Percentiles rank a stretch among this genome's conserved stretches.
These are phyloP conservation scores for Malurus leucopterus DNA, from an alignment of 2,797 vertebrate genomes.

Conservation along the genomic window DNA sequence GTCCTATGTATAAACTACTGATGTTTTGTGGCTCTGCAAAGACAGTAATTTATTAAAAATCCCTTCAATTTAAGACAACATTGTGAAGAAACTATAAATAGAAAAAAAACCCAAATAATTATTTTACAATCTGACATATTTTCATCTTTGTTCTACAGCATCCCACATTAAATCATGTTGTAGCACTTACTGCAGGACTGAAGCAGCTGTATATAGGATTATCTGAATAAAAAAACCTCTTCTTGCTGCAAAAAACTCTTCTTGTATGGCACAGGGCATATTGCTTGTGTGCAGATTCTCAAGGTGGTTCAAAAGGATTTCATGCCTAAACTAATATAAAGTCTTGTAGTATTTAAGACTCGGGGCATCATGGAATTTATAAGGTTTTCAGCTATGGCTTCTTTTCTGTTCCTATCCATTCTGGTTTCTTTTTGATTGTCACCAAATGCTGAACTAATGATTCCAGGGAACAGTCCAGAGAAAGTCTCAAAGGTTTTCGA, in stretches of 20 bases:
- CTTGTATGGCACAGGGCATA: not conserved
- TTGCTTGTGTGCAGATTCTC: not conserved
- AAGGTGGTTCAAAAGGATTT: not conserved
- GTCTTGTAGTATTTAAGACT: not conserved
- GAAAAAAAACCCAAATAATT: not conserved
- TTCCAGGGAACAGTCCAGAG: not conserved
- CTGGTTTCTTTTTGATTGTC: not conserved
- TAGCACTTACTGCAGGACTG: not conserved
- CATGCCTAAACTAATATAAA: not conserved
- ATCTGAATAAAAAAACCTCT: not conserved
- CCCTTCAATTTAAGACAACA: not conserved
- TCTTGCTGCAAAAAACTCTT: not conserved
- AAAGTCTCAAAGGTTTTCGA: not conserved
- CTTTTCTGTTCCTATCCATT: not conserved
- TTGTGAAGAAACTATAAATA: not conserved
- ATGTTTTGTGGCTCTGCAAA: not conserved
- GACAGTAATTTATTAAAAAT: not conserved
- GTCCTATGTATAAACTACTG: not conserved
- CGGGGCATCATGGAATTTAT: not conserved
- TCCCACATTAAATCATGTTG: not conserved
- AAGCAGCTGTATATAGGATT: not conserved
- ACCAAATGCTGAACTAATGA: not conserved
- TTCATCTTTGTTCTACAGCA: not conserved
- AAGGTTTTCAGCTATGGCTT: not conserved
- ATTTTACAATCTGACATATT: not conserved